A percentile compares a stretch with the other conserved stretches of the same genome.
phyloP scores from a whole-genome alignment of 2,888 invertebrate species.

The Netelia fuscicornis region DNA sequence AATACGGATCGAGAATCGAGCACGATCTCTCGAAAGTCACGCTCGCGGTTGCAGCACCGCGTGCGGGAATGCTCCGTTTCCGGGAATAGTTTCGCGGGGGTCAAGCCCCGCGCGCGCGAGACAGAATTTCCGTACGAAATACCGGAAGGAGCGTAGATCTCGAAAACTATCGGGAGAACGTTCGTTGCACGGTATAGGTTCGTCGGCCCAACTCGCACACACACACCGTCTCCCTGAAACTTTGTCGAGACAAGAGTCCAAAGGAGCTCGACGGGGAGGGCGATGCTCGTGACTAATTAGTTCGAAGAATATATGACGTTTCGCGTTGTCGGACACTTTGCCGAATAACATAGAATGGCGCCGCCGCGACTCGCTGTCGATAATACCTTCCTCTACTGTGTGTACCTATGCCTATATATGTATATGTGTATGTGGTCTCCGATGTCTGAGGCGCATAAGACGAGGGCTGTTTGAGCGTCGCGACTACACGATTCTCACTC shows the following conservation, averaged over 20 bases:
- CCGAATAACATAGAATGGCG: slow-evolving; percentile 24
- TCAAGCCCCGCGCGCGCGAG: background rate
- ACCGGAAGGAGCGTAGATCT: too few species aligned
- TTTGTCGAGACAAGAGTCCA: slow-evolving; percentile 18
- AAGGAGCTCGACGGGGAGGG: slow-evolving; percentile 16
- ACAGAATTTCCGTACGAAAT: too few species aligned
- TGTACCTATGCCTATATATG: too few species aligned
- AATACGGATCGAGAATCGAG: slow-evolving; percentile 11
- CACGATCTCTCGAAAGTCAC: slow-evolving; percentile 45
- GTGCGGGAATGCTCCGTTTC: background rate
- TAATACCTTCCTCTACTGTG: too few species aligned
- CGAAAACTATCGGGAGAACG: too few species aligned
- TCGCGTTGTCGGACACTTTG: slow-evolving; percentile 42
- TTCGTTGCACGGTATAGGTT: too few species aligned
- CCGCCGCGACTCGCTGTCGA: too few species aligned
- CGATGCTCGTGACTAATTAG: slow-evolving; percentile 55
- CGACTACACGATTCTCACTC: too few species aligned
- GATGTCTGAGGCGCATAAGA: background rate
- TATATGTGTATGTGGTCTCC: too few species aligned
- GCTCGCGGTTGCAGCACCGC: slow-evolving; percentile 45
- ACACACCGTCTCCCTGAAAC: slow-evolving; percentile 21
- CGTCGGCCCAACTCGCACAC: too few species aligned
- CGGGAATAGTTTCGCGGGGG: slow-evolving; percentile 52
- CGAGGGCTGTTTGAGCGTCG: too few species aligned
- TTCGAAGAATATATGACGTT: slow-evolving; percentile 40